These are phyloP conservation scores for Oxyruncus cristatus DNA, from an alignment of 2,113 vertebrate species.

Conservation along the genomic window DNA sequence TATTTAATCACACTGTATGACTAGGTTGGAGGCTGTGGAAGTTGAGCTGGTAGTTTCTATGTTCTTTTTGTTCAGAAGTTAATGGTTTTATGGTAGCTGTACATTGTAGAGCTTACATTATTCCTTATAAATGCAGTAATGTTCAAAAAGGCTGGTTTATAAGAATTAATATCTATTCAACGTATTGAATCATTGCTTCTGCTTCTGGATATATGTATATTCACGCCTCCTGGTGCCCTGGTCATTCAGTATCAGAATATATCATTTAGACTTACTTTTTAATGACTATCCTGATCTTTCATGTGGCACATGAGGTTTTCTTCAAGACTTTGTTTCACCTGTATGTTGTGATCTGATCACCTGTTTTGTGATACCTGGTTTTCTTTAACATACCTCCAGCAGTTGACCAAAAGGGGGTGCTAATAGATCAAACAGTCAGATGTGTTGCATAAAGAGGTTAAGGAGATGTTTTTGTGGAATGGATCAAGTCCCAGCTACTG, in stretches of 20 bases:
- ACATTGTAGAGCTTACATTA: neutral
- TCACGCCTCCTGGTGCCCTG: neutral
- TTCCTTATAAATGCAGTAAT: neutral
- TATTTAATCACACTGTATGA: neutral
- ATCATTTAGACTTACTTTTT: neutral
- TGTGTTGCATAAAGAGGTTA: neutral
- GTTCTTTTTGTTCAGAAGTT: neutral
- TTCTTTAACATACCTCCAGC: slow-evolving; percentile 14
- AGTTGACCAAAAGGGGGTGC: slow-evolving; percentile 64
- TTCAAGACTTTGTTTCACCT: neutral
- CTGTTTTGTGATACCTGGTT: neutral
- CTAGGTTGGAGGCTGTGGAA: neutral
- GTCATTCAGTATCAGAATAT: neutral
- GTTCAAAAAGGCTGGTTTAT: neutral
- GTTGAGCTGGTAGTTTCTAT: neutral
- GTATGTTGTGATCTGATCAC: neutral
- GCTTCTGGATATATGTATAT: accelerated
- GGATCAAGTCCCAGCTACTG: neutral
- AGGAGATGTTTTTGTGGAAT: neutral
- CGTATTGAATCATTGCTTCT: neutral
- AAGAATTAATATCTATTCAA: neutral
- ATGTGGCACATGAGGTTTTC: neutral
- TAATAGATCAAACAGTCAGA: slow-evolving; percentile 53
- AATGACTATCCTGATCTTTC: neutral
- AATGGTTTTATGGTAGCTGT: neutral